Evolutionary conservation across 2,888 invertebrate species (phyloP), one percentile per base, ranked within the genome.

Genomic region (Odontocolon sp.): DNA sequence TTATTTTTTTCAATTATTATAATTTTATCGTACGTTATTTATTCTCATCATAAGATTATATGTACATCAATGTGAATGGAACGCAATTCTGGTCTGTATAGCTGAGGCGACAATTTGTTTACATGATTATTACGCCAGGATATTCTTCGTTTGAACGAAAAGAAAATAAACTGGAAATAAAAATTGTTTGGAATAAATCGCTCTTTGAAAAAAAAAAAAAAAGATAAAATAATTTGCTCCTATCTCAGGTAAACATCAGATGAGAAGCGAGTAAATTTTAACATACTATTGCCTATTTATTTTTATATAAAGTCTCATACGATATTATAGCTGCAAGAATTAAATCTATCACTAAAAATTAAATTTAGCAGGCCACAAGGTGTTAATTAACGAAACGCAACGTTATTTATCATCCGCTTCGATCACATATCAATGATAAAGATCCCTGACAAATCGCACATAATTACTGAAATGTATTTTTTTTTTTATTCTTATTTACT

Each of bases 1-100:
- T n/a, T n/a, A n/a, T n/a, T n/a, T n/a, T n/a, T 36, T 67, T 56
- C 33, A 42, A 26, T 45, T 33, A 40, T 54, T 33, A 28, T 52
- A 52, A 28, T 14, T 21, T 3, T 59, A 50, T 66, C 52, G 64
- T 67, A 45, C 57, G 52, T 70, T 75, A 70, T 66, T 67, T 67
- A 76, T 76, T 76, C 61, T 71, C 76, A 76, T 66, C 54, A 61
- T 71, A 76, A 76, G 54, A 71, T 76, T 56, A 76, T 76, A 76
- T 76, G 28, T 76, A 76, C 76, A 76, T 61, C 31, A 61, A 71
- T 76, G 70, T 57, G 66, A 76, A 61, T 71, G 59, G 21, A 76
- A 76, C 67, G 76, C 52, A 71, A 71, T 59, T 66, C 59, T 61
- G 61, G 36, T 54, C 36, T 50, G 23, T 16, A n/a, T n/a, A 70